Conservation (phyloP, 2,888 invertebrate species). For the Spisula subtruncata region DNA sequence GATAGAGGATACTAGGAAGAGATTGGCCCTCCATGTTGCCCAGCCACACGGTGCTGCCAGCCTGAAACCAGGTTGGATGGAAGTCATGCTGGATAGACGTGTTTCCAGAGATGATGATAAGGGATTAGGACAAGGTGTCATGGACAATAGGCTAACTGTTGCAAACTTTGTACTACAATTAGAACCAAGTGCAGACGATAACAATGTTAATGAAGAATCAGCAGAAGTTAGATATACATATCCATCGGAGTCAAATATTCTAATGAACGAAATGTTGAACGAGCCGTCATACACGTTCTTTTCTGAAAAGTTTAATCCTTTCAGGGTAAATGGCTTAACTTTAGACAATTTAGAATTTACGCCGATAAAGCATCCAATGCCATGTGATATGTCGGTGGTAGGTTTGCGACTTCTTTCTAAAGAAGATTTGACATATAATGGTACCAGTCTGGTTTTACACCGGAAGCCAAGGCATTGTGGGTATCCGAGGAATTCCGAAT, state of each 20-base stretch:
- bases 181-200: conserved; percentile 65
- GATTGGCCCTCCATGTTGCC: conserved; percentile 83
- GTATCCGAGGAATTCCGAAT: conserved; percentile 66
- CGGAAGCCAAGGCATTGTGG: conserved; percentile 77
- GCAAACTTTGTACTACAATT: conserved; percentile 81
- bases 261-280: conserved; percentile 73
- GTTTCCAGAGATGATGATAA: conserved; percentile 84
- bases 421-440: conserved; percentile 78
- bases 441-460: conserved; percentile 82
- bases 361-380: conserved; percentile 70
- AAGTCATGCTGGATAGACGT: conserved; percentile 86
- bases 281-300: conserved; percentile 68
- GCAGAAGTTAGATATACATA: conserved; percentile 59
- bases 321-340: background rate
- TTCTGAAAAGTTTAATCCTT: conserved; percentile 20
- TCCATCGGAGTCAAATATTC: conserved; percentile 72
- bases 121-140: conserved; percentile 85
- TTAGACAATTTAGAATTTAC: conserved; percentile 39
- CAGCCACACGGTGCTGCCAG: conserved; percentile 87
- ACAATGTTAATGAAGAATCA: background rate
- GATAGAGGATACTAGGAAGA: conserved; percentile 79
- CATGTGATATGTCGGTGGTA: conserved; percentile 80
- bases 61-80: conserved; percentile 82
- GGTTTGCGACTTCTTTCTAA: conserved; percentile 79
- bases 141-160: conserved; percentile 81